Percentiles rank a stretch among this genome's conserved stretches.
These are phyloP conservation scores for Hippoglossus stenolepis DNA, from an alignment of 2,113 vertebrate genomes.

Conservation along the genomic window DNA sequence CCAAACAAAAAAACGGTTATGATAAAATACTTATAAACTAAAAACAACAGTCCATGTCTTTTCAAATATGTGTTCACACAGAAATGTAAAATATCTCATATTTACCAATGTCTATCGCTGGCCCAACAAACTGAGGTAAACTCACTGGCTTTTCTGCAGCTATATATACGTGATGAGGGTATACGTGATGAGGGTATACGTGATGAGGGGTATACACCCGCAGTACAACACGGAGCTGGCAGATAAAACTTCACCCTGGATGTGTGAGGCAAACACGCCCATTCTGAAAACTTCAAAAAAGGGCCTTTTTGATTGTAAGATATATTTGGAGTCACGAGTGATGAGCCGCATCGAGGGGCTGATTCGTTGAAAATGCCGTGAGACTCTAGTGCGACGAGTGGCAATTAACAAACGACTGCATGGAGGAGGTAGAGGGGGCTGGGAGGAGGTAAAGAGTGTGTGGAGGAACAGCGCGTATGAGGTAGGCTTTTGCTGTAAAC, in stretches of 20 bases:
- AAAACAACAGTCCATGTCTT: constrained; percentile 54
- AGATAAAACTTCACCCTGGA: constrained; percentile 36
- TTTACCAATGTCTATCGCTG: constrained; percentile 39
- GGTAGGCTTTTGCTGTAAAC: constrained; percentile 99
- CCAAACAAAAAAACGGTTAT: constrained; percentile 26
- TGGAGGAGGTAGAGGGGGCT: constrained; percentile 53
- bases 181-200: neutral
- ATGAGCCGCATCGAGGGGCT: constrained; percentile 36
- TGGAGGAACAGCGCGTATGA: constrained; percentile 87
- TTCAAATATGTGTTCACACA: constrained; percentile 45
- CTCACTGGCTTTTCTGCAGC: constrained; percentile 52
- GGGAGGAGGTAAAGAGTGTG: constrained; percentile 70
- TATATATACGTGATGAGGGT: neutral
- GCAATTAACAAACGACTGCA: constrained; percentile 50
- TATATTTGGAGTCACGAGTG: constrained; percentile 48
- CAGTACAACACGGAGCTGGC: too few relatives aligned
- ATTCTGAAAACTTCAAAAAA: constrained; percentile 17
- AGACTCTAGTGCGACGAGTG: constrained; percentile 57
- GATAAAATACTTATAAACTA: constrained; percentile 43
- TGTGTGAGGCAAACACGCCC: constrained; percentile 39
- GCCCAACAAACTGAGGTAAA: constrained; percentile 58
- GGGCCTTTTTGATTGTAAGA: constrained; percentile 53
- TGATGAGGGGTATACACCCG: neutral
- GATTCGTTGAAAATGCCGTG: constrained; percentile 43
- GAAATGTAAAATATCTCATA: constrained; percentile 55